Base-by-base conservation (phyloP, 2,888 invertebrate species). In the Smittia sp. region DNA sequence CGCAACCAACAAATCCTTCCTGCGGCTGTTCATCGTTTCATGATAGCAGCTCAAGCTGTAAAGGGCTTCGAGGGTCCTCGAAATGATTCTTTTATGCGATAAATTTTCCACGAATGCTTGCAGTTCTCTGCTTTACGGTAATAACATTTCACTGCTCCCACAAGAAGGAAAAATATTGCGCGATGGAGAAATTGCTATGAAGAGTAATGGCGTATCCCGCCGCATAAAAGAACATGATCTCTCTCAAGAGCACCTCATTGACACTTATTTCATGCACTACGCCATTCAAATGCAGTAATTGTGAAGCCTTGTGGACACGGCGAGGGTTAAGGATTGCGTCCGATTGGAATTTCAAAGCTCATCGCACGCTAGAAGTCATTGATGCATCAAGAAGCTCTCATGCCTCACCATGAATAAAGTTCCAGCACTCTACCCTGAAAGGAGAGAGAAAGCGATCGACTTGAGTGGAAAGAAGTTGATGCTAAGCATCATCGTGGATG, bases 81-180 rank as follows among this genome's bases (percentile, higher is more conserved):
- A 22, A 70, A 70, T 32, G 70, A 70, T 70, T 32, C 54, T 58
- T 70, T 70, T 54, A 70, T 70, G 22, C 70, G 70, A 70, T 70
- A 70, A 70, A 70, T 24, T 65, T 25, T 24, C 15, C 9, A 20
- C 24, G n/a, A 63, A 4, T 63, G 63, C 9, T 22, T 63, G 24
- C 20, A 22, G 1, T 24, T 25, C 20, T 6, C 18, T 15, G 52
- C n/a, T 2, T 3, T 18, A 6, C 52, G 18, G 18, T 46, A 46
- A 46, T 46, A 46, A 46, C 11, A 6, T 46, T 46, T 15, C n/a
- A 11, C n/a, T 46, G 4, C 2, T 46, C 18, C n/a, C 32, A 9
- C 3, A 32, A 32, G 32, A 9, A 32, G 3, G 9, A 32, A 32
- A 32, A 32, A n/a, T n/a, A n/a, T n/a, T n/a, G n/a, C n/a, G n/a